Conservation (phyloP, 2,888 invertebrate species). For the Brenthis hecate region DNA sequence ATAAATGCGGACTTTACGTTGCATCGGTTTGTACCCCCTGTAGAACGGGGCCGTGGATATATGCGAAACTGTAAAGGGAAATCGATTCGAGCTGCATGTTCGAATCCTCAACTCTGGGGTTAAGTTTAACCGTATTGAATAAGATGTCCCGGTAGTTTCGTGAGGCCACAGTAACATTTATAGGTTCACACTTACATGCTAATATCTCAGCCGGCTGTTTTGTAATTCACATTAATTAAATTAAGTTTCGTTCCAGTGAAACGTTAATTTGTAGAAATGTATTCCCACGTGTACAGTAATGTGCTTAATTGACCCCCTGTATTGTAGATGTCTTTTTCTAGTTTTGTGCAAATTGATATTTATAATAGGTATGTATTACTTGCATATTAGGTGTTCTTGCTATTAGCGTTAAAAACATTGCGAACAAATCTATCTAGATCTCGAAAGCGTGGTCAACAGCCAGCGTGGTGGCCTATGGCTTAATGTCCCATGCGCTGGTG, state of each 20-base stretch:
- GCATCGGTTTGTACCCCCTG: conserved; percentile 34
- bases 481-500: no score
- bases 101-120: conserved; percentile 68
- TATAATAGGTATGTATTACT: no score
- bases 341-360: no score
- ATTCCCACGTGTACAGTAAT: not conserved
- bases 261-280: conserved; percentile 21
- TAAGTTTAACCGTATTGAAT: conserved; percentile 67
- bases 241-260: not conserved
- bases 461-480: no score
- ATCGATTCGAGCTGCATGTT: conserved; percentile 65
- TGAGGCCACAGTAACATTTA: conserved; percentile 2
- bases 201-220: conserved; percentile 13
- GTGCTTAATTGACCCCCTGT: no score
- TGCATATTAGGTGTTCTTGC: no score
- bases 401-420: no score
- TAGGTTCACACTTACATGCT: conserved; percentile 26
- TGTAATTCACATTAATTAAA: conserved; percentile 28
- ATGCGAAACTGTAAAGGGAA: conserved; percentile 66
- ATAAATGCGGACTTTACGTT: not conserved
- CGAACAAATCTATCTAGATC: no score
- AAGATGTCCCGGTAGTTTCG: conserved; percentile 45
- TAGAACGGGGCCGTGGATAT: conserved; percentile 60
- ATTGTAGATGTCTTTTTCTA: no score
- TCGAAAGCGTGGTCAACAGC: no score